Base-by-base conservation (phyloP, 2,113 vertebrate genomes). In the Prionailurus viverrinus region DNA sequence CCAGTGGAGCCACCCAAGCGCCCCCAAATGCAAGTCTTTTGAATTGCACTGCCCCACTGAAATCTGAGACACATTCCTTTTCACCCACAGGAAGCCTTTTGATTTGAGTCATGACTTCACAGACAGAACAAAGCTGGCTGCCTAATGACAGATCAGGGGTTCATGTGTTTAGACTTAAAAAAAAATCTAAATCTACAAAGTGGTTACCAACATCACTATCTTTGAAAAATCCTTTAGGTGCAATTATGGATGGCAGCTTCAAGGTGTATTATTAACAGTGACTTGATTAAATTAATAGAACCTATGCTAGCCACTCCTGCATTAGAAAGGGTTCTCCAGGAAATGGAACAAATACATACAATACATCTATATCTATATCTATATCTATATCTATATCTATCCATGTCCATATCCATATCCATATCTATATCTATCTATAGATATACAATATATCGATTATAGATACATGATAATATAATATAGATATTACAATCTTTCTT, bases 61-160 rank as follows among this genome's bases (percentile, higher is more conserved):
- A 88, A 89, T 76, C 31, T 6, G 81, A 66, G 39, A 69, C 41
- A 27, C 68, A 88, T 96, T 97, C 90, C n/a, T 81, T 23, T 55
- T 71, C 83, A 61, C 65, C 81, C 87, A 86, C 71, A 95, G 83
- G 65, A 89, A 92, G 61, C 6, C 78, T 63, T 82, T 82, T 48
- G 61, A 19, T 87, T 61, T 45, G 83, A 69, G 39, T 85, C 39
- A 39, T 63, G 48, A 48, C 27, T 79, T 89, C 33, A 27, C 23
- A 92, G 73, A 86, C n/a, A 82, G 61, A 93, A 63, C 39, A 80
- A 68, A 89, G 41, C 83, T 69, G 41, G 51, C 82, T 90, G 74
- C 74, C 80, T 86, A 33, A 41, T 82, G 51, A 81, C 61, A 45
- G 86, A 48, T 48, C 16, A 11, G 27, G 55, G 1, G 5, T 79